Evolutionary conservation across 2,888 invertebrate species (phyloP).

Genomic region (Drosophila histrio): DNA sequence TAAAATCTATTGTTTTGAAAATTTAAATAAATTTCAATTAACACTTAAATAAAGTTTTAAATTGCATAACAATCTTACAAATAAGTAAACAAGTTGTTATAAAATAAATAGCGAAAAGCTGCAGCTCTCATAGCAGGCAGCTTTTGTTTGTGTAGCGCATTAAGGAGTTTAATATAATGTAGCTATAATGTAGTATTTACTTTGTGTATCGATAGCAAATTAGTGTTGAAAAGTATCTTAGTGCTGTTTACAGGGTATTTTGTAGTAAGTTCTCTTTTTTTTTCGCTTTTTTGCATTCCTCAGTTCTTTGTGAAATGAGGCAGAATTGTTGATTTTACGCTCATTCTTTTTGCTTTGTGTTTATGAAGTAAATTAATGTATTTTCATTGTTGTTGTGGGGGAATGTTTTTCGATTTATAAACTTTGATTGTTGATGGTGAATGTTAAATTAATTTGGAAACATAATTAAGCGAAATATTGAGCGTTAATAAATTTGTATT

Average conservation of each 20-base stretch:
- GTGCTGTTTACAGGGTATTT: not conserved
- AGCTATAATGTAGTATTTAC: no score
- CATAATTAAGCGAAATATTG: not conserved
- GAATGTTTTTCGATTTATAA: not conserved
- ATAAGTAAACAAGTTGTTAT: not conserved
- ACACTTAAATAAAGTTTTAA: not conserved
- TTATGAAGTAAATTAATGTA: not conserved
- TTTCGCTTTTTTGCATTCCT: not conserved
- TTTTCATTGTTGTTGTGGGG: not conserved
- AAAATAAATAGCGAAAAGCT: not conserved
- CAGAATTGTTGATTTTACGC: slow-evolving; percentile 18
- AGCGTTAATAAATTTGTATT: no score
- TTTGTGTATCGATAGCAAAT: no score
- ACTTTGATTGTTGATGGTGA: not conserved
- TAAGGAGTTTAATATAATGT: no score
- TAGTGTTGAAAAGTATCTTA: not conserved
- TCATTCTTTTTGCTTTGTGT: slow-evolving; percentile 2
- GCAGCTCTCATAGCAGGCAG: not conserved
- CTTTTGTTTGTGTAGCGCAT: no score
- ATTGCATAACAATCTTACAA: not conserved
- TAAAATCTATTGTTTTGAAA: not conserved
- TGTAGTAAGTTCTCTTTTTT: not conserved
- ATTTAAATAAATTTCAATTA: not conserved
- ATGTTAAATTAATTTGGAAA: not conserved
- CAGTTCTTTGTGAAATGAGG: not conserved